Evolutionary conservation across 2,797 vertebrate species (phyloP).

Genomic region (Etheostoma perlongum): DNA sequence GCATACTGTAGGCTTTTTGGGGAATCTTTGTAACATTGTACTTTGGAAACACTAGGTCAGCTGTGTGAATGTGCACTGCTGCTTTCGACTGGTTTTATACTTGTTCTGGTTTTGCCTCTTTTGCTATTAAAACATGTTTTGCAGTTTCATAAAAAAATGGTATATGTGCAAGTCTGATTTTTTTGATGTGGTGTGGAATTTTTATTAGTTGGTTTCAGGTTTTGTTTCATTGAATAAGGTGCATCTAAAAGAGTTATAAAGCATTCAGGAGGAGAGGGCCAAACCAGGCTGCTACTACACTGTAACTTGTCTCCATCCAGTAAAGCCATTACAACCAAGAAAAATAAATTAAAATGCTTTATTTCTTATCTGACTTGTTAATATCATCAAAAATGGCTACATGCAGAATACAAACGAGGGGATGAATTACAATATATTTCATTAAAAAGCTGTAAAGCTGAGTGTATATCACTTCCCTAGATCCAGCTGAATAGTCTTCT

Average conservation of each 20-base stretch:
- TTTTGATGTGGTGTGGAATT: too few relatives aligned
- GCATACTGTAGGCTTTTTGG: not conserved
- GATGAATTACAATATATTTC: not conserved
- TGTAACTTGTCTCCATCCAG: too few relatives aligned
- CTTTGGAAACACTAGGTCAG: constrained; percentile 22
- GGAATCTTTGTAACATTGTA: not conserved
- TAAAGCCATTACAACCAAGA: too few relatives aligned
- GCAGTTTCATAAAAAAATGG: constrained; percentile 37
- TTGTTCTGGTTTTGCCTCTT: constrained; percentile 10
- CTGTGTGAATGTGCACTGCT: constrained; percentile 7
- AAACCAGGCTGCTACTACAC: too few relatives aligned
- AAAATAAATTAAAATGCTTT: not conserved
- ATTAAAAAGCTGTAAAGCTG: not conserved
- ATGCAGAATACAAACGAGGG: not conserved
- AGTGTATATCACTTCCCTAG: constrained; percentile 76
- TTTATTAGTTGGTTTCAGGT: too few relatives aligned
- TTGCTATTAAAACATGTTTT: constrained; percentile 57
- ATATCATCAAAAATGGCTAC: not conserved
- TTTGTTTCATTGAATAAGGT: too few relatives aligned
- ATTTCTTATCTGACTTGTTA: not conserved
- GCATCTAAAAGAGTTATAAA: too few relatives aligned
- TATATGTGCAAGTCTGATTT: too few relatives aligned
- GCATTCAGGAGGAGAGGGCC: too few relatives aligned
- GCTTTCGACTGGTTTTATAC: constrained; percentile 44
- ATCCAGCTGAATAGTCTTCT: constrained; percentile 88